Evolutionary conservation across 2,797 vertebrate genomes (phyloP).

Genomic region (Poeciliopsis turneri): DNA sequence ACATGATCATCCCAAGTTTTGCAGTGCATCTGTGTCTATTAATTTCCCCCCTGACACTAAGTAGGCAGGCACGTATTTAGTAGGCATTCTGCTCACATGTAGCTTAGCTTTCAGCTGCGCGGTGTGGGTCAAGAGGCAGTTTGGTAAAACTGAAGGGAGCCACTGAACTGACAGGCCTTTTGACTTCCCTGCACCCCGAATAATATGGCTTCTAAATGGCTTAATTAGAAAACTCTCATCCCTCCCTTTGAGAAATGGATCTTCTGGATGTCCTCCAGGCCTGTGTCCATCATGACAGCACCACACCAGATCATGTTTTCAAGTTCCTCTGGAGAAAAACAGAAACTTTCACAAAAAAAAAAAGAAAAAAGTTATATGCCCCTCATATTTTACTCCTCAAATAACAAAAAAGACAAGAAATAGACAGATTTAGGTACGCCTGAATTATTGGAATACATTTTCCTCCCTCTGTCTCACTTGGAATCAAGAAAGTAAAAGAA

Average conservation of each 20-base stretch:
- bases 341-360: neutral
- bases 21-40: constrained; percentile 73
- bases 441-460: neutral
- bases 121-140: constrained; percentile 47
- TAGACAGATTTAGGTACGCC: neutral
- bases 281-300: constrained; percentile 2
- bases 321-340: neutral
- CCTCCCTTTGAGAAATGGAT: constrained; percentile 17
- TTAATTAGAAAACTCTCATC: constrained; percentile 38
- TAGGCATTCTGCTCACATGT: constrained; percentile 41
- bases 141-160: constrained; percentile 35
- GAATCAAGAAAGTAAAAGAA: neutral
- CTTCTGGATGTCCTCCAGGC: neutral
- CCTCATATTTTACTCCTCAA: neutral
- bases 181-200: constrained; percentile 25
- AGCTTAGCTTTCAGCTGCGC: constrained; percentile 42
- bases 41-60: constrained; percentile 72
- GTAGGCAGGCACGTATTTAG: constrained; percentile 65
- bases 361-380: neutral
- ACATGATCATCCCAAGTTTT: constrained; percentile 71
- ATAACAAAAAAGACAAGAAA: neutral
- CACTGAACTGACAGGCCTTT: constrained; percentile 16
- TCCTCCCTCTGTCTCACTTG: neutral
- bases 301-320: neutral
- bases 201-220: constrained; percentile 17